Conservation (phyloP, 2,113 vertebrate species). For the Cebidichthys violaceus region DNA sequence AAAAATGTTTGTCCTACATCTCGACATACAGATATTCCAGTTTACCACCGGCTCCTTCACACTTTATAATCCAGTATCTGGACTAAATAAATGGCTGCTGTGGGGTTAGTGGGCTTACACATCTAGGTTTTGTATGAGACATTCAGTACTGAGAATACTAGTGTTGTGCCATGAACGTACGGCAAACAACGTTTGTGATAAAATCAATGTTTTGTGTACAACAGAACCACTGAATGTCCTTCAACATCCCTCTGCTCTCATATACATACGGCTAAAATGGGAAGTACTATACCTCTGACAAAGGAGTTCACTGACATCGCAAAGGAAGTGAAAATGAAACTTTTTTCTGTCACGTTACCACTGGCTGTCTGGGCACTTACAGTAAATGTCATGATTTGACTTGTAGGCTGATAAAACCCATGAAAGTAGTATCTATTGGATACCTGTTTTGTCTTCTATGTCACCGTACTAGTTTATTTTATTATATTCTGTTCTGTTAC, state of each 20-base stretch:
- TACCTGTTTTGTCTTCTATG: neutral
- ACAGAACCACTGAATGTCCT: neutral
- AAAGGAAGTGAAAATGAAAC: constrained; percentile 69
- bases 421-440: neutral
- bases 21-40: neutral
- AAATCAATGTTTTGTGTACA: constrained; percentile 1
- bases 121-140: neutral
- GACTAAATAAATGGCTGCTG: neutral
- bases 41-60: neutral
- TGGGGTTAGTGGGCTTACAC: neutral
- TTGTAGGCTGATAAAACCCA: neutral
- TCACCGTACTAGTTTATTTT: neutral
- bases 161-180: neutral
- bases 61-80: neutral
- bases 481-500: neutral
- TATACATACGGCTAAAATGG: constrained; percentile 10
- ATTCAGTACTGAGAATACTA: neutral
- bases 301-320: constrained; percentile 15
- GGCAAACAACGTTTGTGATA: neutral
- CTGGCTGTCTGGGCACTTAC: constrained; percentile 18
- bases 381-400: neutral
- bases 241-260: constrained; percentile 27
- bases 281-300: constrained; percentile 50
- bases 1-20: neutral
- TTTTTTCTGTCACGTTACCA: neutral